Percentiles rank a stretch among this genome's conserved stretches.
phyloP scores from a whole-genome alignment of 2,888 invertebrate species.

The Synanthedon andrenaeformis region DNA sequence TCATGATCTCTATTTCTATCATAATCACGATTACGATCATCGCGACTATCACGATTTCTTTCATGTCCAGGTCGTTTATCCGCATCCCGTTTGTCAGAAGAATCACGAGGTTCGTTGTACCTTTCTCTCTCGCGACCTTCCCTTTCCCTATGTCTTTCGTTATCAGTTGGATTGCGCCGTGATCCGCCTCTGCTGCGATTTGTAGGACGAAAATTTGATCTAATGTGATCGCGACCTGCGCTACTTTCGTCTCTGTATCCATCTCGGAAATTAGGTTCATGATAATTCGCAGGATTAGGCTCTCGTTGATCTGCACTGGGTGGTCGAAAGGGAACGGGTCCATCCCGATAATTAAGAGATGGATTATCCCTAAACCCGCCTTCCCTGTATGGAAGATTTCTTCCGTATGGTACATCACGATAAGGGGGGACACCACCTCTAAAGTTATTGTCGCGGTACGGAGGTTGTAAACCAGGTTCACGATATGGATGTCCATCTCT shows the following conservation, averaged over 20 bases:
- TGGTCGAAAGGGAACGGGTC: conserved; percentile 40
- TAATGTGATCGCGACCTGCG: conserved; percentile 32
- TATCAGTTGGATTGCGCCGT: conserved; percentile 46
- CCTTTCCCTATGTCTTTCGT: conserved; percentile 53
- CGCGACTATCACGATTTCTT: conserved; percentile 38
- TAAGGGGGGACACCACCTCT: conserved; percentile 44
- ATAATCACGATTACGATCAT: conserved; percentile 35
- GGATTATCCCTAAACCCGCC: conserved; percentile 46
- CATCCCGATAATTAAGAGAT: conserved; percentile 47
- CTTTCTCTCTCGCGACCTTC: conserved; percentile 52
- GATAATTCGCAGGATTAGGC: conserved; percentile 32
- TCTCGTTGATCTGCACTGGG: conserved; percentile 53
- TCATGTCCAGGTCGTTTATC: conserved; percentile 44
- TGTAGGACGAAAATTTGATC: conserved; percentile 38
- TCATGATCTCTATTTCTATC: conserved; percentile 48
- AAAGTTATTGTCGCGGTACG: conserved; percentile 44
- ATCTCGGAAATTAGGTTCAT: conserved; percentile 52
- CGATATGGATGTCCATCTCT: conserved; percentile 31
- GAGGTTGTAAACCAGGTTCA: conserved; percentile 29
- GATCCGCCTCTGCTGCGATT: conserved; percentile 38
- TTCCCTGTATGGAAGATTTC: conserved; percentile 49
- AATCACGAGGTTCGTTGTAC: conserved; percentile 48
- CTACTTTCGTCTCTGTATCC: conserved; percentile 45
- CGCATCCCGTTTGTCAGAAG: conserved; percentile 50
- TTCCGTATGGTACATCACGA: conserved; percentile 37